phyloP scores from a whole-genome alignment of 2,888 invertebrate genomes.

The Sesia bembeciformis region DNA sequence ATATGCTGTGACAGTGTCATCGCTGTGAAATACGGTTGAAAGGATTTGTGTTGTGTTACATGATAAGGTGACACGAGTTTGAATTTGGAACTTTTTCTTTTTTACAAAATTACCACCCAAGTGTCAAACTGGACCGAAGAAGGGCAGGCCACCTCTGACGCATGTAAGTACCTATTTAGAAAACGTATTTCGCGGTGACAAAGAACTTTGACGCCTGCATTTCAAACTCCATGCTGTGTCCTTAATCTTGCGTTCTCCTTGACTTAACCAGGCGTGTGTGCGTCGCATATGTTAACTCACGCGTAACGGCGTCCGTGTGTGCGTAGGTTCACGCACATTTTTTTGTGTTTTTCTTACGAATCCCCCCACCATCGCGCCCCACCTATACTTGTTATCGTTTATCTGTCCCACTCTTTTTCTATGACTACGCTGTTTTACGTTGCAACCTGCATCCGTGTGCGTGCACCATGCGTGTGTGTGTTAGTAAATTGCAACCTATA shows the following conservation, averaged over 20 bases:
- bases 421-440: conserved; percentile 43
- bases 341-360: conserved; percentile 58
- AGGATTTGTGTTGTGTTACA: conserved; percentile 46
- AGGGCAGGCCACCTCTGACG: conserved; percentile 70
- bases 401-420: conserved; percentile 72
- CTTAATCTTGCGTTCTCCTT: conserved; percentile 54
- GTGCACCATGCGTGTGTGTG: conserved; percentile 41
- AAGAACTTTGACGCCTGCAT: conserved; percentile 18
- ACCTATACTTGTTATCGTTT: conserved; percentile 53
- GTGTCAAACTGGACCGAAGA: conserved; percentile 73
- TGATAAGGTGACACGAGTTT: conserved; percentile 53
- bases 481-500: conserved; percentile 70
- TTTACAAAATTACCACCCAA: conserved; percentile 70
- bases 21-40: conserved; percentile 48
- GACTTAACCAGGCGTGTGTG: conserved; percentile 36
- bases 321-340: conserved; percentile 67
- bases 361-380: conserved; percentile 51
- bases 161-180: conserved; percentile 50
- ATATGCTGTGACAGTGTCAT: conserved; percentile 53
- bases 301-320: conserved; percentile 28
- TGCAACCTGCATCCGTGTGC: conserved; percentile 33
- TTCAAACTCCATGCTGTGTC: conserved; percentile 30
- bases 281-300: conserved; percentile 28
- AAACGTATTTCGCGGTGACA: conserved; percentile 11
- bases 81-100: conserved; percentile 50